Evolutionary conservation across 2,888 invertebrate species (phyloP).

Genomic region (Metacarcinus magister): DNA sequence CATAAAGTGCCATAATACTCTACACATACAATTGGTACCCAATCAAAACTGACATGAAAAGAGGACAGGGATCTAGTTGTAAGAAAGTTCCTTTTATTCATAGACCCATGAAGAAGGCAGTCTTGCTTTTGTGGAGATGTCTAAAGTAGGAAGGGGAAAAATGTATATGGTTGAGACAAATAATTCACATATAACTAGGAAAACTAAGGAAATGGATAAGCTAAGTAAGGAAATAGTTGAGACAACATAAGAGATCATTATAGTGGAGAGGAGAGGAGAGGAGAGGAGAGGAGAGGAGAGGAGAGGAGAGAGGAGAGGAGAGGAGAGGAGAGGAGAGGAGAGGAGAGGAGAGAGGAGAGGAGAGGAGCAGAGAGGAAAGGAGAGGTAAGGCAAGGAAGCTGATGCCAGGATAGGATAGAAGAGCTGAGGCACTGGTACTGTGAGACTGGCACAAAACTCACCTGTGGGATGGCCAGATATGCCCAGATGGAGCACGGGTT

Average conservation of each 20-base stretch:
- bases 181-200: slow-evolving; percentile 26
- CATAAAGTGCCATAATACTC: neutral
- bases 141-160: neutral
- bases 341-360: neutral
- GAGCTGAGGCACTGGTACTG: neutral
- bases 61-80: neutral
- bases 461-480: slow-evolving; percentile 67
- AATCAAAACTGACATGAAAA: neutral
- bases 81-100: neutral
- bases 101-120: neutral
- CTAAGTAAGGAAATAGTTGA: neutral
- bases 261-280: neutral
- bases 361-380: neutral
- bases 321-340: neutral
- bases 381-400: neutral
- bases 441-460: slow-evolving; percentile 65
- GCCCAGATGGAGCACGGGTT: slow-evolving; percentile 70
- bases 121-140: neutral
- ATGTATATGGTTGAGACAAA: neutral
- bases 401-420: neutral
- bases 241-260: neutral
- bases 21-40: neutral
- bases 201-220: neutral
- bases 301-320: neutral
- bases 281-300: neutral